Evolutionary conservation across 92 coral and sea anemone genomes (phyloP), one percentile per base, ranked within the genome.

Genomic region (Parazoanthus darwini): DNA sequence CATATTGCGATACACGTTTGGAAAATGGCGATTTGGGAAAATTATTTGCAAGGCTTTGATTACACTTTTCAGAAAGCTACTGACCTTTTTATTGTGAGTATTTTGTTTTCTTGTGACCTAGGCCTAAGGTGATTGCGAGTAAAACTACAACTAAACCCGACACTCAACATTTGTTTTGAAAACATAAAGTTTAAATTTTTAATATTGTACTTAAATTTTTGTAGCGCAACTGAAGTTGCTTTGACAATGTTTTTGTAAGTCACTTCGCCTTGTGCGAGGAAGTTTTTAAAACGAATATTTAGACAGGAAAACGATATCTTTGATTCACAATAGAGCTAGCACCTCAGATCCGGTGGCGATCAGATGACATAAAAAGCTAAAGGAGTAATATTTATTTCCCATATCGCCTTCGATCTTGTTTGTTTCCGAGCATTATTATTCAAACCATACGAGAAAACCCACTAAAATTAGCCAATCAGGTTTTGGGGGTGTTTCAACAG

Each of bases 391-490:
- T 82, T 66, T 38, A 38, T 82, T 39, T 16, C 2, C 20, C 8
- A 29, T 15, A 13, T 54, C 59, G 20, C 59, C 18, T 18, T 13
- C 3, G 59, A 4, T 13, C 59, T 13, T 54, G 59, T 13, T 54
- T 1, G 9, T 54, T 14, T 11, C 51, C 51, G 11, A 11, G 8
- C 10, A 8, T 6, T 7, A 35, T 5, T 10, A 33, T 29, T 35
- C 20, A 5, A 82, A 66, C 26, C 79, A 48, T 56, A 84, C 75
- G 87, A 44, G 87, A 71, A 84, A 84, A 84, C 85, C 79, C 87
- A 70, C 43, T 36, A 23, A 43, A 70, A 82, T 26, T 43, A 72
- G 43, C 87, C 87, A 84, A 84, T 84, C 79, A 84, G 87, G 43
- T 15, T 63, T 70, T 42, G 44, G 78, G 78, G 87, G 79, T 43